Conservation (phyloP, 1,140 invertebrate species). For the Cotesia chilonis region DNA sequence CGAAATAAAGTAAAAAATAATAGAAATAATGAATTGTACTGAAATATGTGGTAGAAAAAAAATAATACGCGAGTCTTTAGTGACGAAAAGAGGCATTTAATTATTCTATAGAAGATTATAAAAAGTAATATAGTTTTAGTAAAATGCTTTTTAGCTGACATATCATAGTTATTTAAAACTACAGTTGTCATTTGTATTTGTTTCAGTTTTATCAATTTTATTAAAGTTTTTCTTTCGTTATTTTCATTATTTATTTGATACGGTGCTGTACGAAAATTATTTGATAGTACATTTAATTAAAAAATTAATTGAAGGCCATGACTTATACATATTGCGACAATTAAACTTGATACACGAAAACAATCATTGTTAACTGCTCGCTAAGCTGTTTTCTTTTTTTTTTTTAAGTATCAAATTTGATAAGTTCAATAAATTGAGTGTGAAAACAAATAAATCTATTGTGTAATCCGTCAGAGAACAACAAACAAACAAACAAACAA, state of each 20-base stretch:
- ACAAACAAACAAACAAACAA: slow-evolving; percentile 18
- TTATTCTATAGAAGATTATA: slow-evolving; percentile 12
- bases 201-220: neutral
- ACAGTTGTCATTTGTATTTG: neutral
- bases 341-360: too few species aligned
- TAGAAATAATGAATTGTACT: slow-evolving; percentile 11
- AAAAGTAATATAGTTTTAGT: slow-evolving; percentile 25
- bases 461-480: slow-evolving; percentile 4
- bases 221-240: neutral
- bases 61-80: slow-evolving; percentile 8
- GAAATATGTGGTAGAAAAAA: slow-evolving; percentile 1
- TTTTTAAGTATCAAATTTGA: too few species aligned
- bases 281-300: too few species aligned
- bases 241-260: neutral
- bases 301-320: too few species aligned
- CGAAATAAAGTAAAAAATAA: slow-evolving; percentile 4
- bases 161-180: slow-evolving; percentile 29
- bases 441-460: too few species aligned
- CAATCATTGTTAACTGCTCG: too few species aligned
- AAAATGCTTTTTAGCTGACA: slow-evolving; percentile 33
- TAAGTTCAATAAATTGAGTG: too few species aligned
- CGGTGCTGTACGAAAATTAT: too few species aligned
- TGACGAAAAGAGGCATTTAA: slow-evolving; percentile 6
- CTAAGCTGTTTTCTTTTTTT: too few species aligned
- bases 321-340: too few species aligned